Percentiles rank a stretch among this genome's conserved stretches.
Conservation (phyloP, 2,113 vertebrate genomes). For the Pleuronectes platessa region DNA sequence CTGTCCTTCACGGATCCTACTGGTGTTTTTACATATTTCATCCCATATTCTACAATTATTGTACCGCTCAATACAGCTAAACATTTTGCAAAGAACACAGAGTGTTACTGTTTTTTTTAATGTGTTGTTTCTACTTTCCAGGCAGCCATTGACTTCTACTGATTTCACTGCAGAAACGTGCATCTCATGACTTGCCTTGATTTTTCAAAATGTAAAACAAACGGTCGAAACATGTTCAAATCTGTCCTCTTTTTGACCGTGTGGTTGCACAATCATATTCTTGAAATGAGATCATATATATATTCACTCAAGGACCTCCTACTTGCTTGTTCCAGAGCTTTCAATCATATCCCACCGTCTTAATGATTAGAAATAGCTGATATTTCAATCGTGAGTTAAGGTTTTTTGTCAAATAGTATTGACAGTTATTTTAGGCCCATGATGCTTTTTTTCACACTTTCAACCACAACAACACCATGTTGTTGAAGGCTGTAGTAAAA, state of each 20-base stretch:
- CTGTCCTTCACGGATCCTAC: not conserved
- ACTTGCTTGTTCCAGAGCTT: too few species aligned
- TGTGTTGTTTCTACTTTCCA: not conserved
- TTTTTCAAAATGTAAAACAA: not conserved
- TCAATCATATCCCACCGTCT: too few species aligned
- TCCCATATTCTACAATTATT: not conserved
- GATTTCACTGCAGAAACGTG: not conserved
- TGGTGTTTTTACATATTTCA: slow-evolving; percentile 5
- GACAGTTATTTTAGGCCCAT: too few species aligned
- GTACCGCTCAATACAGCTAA: not conserved
- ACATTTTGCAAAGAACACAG: not conserved
- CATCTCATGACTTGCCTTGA: not conserved
- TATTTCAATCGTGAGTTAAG: too few species aligned
- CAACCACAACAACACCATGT: too few species aligned
- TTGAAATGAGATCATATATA: not conserved
- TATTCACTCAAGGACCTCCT: not conserved
- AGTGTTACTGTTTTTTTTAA: not conserved
- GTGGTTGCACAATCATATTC: not conserved
- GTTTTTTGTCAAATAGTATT: too few species aligned
- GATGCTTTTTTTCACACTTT: too few species aligned
- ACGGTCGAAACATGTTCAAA: too few species aligned
- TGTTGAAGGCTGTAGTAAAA: too few species aligned
- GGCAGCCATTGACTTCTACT: not conserved
- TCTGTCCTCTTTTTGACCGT: not conserved
- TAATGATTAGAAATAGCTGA: too few species aligned